phyloP scores from a whole-genome alignment of 2,113 vertebrate genomes.

The Sebastes schlegelii region DNA sequence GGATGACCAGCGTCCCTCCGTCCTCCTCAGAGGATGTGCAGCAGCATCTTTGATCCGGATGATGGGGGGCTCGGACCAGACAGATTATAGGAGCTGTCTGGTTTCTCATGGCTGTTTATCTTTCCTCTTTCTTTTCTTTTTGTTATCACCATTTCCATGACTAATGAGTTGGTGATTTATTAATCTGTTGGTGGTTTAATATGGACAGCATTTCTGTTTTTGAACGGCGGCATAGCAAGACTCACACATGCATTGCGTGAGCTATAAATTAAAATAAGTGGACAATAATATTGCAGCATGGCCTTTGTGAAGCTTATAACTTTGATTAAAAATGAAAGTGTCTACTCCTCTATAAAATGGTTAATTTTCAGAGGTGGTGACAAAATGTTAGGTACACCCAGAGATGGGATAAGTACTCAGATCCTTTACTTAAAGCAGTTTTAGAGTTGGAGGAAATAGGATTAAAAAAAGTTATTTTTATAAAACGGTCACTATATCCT shows the following conservation, averaged over 20 bases:
- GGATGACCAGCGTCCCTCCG: constrained; percentile 51
- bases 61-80: constrained; percentile 33
- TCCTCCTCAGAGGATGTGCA: constrained; percentile 71
- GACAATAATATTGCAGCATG: background rate
- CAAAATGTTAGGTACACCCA: background rate
- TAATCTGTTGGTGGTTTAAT: constrained; percentile 16
- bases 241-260: background rate
- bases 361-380: background rate
- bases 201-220: background rate
- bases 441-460: too few species aligned
- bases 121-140: background rate
- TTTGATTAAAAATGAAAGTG: constrained; percentile 1
- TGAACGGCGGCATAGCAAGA: background rate
- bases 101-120: constrained; percentile 15
- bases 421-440: background rate
- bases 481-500: too few species aligned
- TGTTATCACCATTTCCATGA: constrained; percentile 6
- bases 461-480: too few species aligned
- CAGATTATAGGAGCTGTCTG: constrained; percentile 28
- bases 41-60: constrained; percentile 54
- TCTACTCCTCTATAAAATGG: background rate
- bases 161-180: constrained; percentile 1
- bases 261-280: constrained; percentile 1
- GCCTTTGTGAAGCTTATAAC: constrained; percentile 1
- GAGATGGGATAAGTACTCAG: background rate